phyloP scores from a whole-genome alignment of 2,888 invertebrate species.

The Nomada goodeniana region DNA sequence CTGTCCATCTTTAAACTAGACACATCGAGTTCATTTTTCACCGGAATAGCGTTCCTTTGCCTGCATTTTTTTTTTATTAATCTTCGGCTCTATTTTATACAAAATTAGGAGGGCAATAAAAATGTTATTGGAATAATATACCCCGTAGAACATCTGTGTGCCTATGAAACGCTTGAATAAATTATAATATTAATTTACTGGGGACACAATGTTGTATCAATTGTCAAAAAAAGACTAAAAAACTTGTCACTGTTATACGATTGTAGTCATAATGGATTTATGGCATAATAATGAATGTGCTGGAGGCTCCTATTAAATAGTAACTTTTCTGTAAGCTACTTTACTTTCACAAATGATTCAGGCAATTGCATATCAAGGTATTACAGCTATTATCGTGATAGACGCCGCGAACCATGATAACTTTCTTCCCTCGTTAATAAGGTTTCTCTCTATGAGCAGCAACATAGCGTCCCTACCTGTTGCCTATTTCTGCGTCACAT shows the following conservation, averaged over 20 bases:
- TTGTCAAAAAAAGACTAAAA: too few relatives aligned
- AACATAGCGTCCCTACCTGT: not conserved
- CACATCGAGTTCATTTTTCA: constrained; percentile 24
- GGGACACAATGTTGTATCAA: too few relatives aligned
- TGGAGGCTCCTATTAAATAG: too few relatives aligned
- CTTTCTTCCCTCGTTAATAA: not conserved
- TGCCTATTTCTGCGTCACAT: not conserved
- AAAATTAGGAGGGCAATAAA: too few relatives aligned
- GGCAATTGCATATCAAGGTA: not conserved
- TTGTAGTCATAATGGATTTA: too few relatives aligned
- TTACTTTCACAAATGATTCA: constrained; percentile 9
- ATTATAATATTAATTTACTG: too few relatives aligned
- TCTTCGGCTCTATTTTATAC: too few relatives aligned
- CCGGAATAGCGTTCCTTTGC: not conserved
- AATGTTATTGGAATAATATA: too few relatives aligned
- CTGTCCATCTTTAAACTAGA: constrained; percentile 21
- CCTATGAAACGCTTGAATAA: too few relatives aligned
- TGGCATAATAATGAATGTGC: too few relatives aligned
- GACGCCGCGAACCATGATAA: not conserved
- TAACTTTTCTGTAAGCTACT: constrained; percentile 5
- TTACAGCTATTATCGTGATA: not conserved
- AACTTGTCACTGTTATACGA: too few relatives aligned
- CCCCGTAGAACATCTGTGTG: too few relatives aligned
- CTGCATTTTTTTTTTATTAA: not conserved
- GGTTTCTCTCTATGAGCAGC: not conserved